phyloP scores from a whole-genome alignment of 2,888 invertebrate genomes.

The Heliconius aoede region DNA sequence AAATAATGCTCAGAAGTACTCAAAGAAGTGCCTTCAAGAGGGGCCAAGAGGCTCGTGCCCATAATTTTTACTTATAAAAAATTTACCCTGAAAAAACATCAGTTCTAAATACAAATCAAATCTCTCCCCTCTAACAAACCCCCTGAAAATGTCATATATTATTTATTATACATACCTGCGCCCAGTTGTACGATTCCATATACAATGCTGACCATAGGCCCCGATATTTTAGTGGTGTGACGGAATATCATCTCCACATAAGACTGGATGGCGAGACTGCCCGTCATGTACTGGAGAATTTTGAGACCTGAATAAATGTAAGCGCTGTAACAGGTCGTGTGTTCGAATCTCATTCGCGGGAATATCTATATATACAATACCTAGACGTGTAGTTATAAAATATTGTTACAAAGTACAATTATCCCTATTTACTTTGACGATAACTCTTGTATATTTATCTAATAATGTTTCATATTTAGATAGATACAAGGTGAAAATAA shows the following conservation, averaged over 20 bases:
- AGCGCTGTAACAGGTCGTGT: too few species aligned
- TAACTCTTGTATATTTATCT: background rate
- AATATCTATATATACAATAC: too few species aligned
- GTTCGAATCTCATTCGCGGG: too few species aligned
- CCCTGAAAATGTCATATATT: background rate
- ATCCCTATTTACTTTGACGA: background rate
- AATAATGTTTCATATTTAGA: background rate
- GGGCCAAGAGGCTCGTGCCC: too few species aligned
- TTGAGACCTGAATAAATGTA: constrained; percentile 73
- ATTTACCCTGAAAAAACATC: too few species aligned
- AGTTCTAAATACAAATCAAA: too few species aligned
- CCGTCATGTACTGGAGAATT: constrained; percentile 84
- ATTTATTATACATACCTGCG: constrained; percentile 65
- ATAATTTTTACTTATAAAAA: too few species aligned
- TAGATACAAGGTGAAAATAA: background rate
- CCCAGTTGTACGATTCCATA: constrained; percentile 84
- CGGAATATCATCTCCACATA: constrained; percentile 85
- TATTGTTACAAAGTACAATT: background rate
- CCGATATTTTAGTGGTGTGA: constrained; percentile 80
- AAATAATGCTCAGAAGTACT: too few species aligned
- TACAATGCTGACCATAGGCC: constrained; percentile 82
- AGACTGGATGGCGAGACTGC: constrained; percentile 83
- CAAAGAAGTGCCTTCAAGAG: too few species aligned
- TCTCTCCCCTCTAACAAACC: too few species aligned
- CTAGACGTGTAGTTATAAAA: background rate